Conservation (phyloP, 2,888 invertebrate genomes). For the Smittia aterrima region DNA sequence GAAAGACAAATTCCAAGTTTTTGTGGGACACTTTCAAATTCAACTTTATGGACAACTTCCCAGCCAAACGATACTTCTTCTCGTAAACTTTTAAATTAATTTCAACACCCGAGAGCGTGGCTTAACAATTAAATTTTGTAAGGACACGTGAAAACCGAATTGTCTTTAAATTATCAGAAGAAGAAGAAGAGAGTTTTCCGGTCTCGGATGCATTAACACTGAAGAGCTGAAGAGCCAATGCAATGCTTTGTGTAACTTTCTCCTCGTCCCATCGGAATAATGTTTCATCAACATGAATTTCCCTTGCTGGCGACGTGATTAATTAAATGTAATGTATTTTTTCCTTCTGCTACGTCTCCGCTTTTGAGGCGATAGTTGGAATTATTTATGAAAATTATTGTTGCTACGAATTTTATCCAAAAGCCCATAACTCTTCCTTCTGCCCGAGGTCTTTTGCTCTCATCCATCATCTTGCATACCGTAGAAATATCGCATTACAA, state of each 20-base stretch:
- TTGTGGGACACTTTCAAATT: background rate
- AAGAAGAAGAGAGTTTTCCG: background rate
- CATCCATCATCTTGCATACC: slow-evolving; percentile 25
- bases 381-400: background rate
- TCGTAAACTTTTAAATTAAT: background rate
- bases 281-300: background rate
- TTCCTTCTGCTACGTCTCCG: background rate
- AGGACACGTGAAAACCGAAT: background rate
- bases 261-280: background rate
- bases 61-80: background rate
- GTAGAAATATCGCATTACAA: background rate
- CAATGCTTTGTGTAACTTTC: background rate
- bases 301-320: slow-evolving; percentile 10
- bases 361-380: background rate
- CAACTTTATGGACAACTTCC: background rate
- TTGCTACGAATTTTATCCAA: background rate
- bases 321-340: slow-evolving; percentile 32
- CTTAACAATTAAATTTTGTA: background rate
- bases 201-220: background rate
- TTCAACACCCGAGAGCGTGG: background rate
- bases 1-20: background rate
- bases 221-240: background rate
- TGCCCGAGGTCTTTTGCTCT: background rate
- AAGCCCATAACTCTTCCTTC: background rate
- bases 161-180: background rate